Percentiles rank a stretch among this genome's conserved stretches.
These are phyloP conservation scores for Amiota mariae DNA, from an alignment of 2,888 invertebrate species.

Conservation along the genomic window DNA sequence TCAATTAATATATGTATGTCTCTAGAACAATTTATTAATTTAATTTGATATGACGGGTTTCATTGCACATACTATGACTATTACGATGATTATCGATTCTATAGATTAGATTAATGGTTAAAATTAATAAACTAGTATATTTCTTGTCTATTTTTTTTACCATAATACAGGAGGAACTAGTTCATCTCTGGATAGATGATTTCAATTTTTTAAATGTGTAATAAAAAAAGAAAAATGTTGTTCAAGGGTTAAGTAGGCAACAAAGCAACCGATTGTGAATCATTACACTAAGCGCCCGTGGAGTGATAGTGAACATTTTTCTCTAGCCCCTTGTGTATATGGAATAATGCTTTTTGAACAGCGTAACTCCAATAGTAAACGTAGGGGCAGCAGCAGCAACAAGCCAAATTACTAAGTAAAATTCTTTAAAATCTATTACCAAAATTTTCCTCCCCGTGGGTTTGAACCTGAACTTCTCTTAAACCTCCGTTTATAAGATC, in stretches of 20 bases:
- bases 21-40: no score
- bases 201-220: background rate
- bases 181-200: no score
- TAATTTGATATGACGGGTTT: no score
- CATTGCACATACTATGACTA: no score
- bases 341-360: slow-evolving; percentile 59
- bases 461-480: background rate
- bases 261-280: slow-evolving; percentile 32
- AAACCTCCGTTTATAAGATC: no score
- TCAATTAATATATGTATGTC: no score
- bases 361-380: slow-evolving; percentile 53
- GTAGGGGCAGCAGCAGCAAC: slow-evolving; percentile 43
- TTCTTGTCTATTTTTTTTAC: no score
- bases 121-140: no score
- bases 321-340: slow-evolving; percentile 60
- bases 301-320: slow-evolving; percentile 57
- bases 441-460: background rate
- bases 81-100: no score
- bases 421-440: background rate
- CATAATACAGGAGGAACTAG: no score
- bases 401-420: background rate
- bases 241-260: slow-evolving; percentile 38
- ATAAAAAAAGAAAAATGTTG: slow-evolving; percentile 22
- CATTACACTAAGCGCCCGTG: slow-evolving; percentile 50
- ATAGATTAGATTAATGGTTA: no score